Percentiles rank a stretch among this genome's conserved stretches.
Evolutionary conservation across 2,797 vertebrate genomes (phyloP).

Genomic region (Pantherophis vulpinus): DNA sequence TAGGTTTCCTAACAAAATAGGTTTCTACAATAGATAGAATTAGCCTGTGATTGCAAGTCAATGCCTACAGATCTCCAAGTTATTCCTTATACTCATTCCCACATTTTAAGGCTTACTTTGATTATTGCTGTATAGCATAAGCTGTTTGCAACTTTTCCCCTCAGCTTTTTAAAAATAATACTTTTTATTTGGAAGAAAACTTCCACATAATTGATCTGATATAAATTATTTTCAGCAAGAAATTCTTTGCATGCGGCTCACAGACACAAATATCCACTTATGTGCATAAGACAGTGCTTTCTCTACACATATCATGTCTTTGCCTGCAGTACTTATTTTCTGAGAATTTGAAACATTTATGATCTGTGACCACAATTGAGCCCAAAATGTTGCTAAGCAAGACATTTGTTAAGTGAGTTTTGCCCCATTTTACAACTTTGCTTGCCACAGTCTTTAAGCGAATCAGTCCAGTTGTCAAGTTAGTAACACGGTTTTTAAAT

Average conservation of each 20-base stretch:
- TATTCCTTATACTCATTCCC: background rate
- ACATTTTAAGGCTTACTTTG: background rate
- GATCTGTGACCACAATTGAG: background rate
- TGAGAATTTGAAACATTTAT: background rate
- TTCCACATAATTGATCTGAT: background rate
- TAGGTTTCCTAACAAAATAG: background rate
- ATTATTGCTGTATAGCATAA: background rate
- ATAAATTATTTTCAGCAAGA: background rate
- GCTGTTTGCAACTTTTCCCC: background rate
- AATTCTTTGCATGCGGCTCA: no score
- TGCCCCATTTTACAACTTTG: background rate
- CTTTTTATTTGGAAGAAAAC: background rate
- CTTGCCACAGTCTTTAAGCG: background rate
- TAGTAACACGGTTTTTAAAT: background rate
- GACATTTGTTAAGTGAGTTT: background rate
- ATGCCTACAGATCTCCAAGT: background rate
- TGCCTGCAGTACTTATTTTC: background rate
- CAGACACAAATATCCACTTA: background rate
- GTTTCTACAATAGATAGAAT: background rate
- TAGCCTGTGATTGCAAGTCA: background rate
- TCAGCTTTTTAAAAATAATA: background rate
- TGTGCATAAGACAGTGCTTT: background rate
- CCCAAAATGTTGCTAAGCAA: background rate
- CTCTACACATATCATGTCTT: background rate
- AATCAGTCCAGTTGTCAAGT: background rate